Conservation (phyloP, 2,888 invertebrate species). For the Harpagoxenus sublaevis region DNA sequence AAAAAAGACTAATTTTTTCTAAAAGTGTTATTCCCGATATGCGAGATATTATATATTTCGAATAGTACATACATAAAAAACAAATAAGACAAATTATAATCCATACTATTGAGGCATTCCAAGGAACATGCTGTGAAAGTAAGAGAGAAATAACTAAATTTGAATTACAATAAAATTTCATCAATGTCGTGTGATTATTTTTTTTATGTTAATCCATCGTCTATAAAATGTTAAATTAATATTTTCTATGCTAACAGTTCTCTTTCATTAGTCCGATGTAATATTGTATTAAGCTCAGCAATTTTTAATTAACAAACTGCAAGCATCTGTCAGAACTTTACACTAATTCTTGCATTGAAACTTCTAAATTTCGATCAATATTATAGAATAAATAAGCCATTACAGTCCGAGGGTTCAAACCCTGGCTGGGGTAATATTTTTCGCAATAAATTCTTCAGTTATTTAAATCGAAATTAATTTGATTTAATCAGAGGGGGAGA, state of each 20-base stretch:
- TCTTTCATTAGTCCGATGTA: not conserved
- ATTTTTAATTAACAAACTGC: slow-evolving; percentile 9
- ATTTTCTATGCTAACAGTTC: not conserved
- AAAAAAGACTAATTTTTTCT: not conserved
- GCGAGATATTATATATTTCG: too few relatives aligned
- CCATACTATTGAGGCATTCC: not conserved
- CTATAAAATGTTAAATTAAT: not conserved
- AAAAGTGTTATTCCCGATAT: too few relatives aligned
- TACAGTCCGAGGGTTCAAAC: too few relatives aligned
- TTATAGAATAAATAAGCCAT: too few relatives aligned
- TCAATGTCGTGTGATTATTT: not conserved
- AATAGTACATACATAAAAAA: not conserved
- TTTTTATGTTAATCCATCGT: not conserved
- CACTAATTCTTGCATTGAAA: not conserved
- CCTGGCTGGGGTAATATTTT: too few relatives aligned
- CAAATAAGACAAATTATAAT: not conserved
- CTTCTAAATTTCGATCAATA: too few relatives aligned
- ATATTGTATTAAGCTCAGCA: not conserved
- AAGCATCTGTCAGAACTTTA: not conserved
- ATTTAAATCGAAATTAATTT: too few relatives aligned
- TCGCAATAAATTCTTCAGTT: too few relatives aligned
- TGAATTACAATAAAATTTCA: slow-evolving; percentile 2
- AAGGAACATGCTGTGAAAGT: slow-evolving; percentile 55
- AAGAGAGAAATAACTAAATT: not conserved
- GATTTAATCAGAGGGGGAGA: too few relatives aligned